Evolutionary conservation across 2,797 vertebrate genomes (phyloP).

Genomic region (Tympanoctomys barrerae): DNA sequence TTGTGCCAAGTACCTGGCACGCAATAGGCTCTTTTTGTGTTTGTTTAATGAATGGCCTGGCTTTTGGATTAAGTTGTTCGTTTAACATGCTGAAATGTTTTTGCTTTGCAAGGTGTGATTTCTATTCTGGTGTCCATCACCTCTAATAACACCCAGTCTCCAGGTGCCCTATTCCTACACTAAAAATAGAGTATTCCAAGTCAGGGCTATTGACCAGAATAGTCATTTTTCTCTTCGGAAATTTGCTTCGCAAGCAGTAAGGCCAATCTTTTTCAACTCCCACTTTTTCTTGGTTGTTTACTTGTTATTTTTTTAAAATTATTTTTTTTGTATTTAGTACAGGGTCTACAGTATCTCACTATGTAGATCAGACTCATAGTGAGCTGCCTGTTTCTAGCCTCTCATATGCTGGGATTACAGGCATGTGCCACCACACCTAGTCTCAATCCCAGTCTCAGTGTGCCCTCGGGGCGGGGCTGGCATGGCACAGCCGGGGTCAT

Average conservation of each 20-base stretch:
- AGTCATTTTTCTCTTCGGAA: not conserved
- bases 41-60: slow-evolving; percentile 1
- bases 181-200: not conserved
- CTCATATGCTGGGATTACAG: no score
- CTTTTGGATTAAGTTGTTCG: not conserved
- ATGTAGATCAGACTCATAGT: no score
- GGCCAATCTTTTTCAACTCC: not conserved
- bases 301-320: not conserved
- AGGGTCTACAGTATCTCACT: no score
- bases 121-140: not conserved
- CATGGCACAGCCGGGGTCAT: no score
- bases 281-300: not conserved
- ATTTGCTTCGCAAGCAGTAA: slow-evolving; percentile 38
- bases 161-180: not conserved
- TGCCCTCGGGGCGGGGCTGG: no score
- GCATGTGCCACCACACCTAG: no score
- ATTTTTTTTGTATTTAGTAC: no score
- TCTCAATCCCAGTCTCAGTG: no score
- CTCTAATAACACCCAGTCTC: not conserved
- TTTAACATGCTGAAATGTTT: slow-evolving; percentile 25
- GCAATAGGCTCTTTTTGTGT: not conserved
- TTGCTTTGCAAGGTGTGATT: not conserved
- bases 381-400: no score
- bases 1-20: not conserved
- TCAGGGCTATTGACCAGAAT: not conserved